Evolutionary conservation across 64 coral and sea anemone species (phyloP).

Genomic region (Astreopora myriophthalma): DNA sequence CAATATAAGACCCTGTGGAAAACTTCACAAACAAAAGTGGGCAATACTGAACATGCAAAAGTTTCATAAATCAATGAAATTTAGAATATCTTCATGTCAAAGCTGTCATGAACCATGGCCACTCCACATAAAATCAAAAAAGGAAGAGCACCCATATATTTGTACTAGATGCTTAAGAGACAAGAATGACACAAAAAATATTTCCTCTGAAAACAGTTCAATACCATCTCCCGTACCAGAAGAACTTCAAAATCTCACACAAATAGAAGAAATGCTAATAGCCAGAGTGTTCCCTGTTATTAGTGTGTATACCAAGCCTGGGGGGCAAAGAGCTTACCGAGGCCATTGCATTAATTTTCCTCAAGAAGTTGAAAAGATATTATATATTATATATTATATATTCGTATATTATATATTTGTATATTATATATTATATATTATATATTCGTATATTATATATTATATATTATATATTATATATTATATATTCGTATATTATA

Average conservation of each 20-base stretch:
- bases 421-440: too few relatives aligned
- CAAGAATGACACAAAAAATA: conserved; percentile 35
- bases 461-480: too few relatives aligned
- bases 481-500: too few relatives aligned
- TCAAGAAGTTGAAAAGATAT: not conserved
- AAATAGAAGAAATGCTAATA: not conserved
- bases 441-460: too few relatives aligned
- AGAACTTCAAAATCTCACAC: conserved; percentile 51
- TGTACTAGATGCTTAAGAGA: conserved; percentile 28
- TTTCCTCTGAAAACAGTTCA: conserved; percentile 53
- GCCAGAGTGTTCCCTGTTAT: too few relatives aligned
- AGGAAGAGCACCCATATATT: conserved; percentile 1
- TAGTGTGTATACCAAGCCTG: too few relatives aligned
- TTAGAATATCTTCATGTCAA: not conserved
- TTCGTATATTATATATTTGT: too few relatives aligned
- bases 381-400: too few relatives aligned
- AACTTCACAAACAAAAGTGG: conserved; percentile 50
- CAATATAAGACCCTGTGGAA: conserved; percentile 21
- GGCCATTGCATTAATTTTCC: not conserved
- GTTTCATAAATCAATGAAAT: too few relatives aligned
- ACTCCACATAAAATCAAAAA: not conserved
- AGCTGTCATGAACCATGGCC: conserved; percentile 65
- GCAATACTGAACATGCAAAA: conserved; percentile 11
- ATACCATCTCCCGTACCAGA: conserved; percentile 35
- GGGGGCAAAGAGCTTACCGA: not conserved